Base-by-base conservation (phyloP, 2,113 vertebrate species). In the Phyllostomus discolor region DNA sequence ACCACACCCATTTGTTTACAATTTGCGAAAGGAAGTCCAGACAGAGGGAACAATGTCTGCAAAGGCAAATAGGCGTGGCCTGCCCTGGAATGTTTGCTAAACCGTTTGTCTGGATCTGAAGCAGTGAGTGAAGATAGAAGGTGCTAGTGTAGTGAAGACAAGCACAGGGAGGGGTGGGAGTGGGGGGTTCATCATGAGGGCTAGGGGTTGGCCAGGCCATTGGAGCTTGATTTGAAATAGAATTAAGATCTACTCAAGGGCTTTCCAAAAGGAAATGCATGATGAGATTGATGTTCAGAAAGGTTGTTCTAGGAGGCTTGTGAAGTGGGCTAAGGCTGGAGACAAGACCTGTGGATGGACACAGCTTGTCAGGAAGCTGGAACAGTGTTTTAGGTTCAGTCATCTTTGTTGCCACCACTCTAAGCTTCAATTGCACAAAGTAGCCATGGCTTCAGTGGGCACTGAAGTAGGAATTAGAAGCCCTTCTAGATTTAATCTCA, bases 281-380 rank as follows among this genome's bases (percentile, higher is more conserved):
- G 26, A 41, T 46, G 26, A 80, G 24, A 66, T 87, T 62, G n/a
- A 41, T 75, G 81, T 86, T 79, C 88, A 70, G n/a, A 87, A 93
- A 80, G 24, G 57, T 82, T 17, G 72, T 41, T 66, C 20, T 7
- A 24, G 38, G 2, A 72, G 52, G 28, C 33, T 62, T 35, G 41
- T 75, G 62, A 82, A 28, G 31, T 54, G 33, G 46, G 14, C 12
- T 76, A 81, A 67, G 57, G 31, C 17, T 69, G 5, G 10, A 24
- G 62, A 1, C 7, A 67, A 46, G 16, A 48, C 1, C 24, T 76
- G 66, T 20, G 41, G 43, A 14, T 59, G n/a, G 31, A 33, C n/a
- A 8, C 3, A 19, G 5, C 20, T 50, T 75, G 16, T 22, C 35
- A 43, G 35, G 50, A 92, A 92, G 16, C 1, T 33, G 50, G 10